These are phyloP conservation scores for Clytia hemisphaerica DNA, from an alignment of 30 jellyfish, hydroid and myxozoan genomes.

Conservation along the genomic window DNA sequence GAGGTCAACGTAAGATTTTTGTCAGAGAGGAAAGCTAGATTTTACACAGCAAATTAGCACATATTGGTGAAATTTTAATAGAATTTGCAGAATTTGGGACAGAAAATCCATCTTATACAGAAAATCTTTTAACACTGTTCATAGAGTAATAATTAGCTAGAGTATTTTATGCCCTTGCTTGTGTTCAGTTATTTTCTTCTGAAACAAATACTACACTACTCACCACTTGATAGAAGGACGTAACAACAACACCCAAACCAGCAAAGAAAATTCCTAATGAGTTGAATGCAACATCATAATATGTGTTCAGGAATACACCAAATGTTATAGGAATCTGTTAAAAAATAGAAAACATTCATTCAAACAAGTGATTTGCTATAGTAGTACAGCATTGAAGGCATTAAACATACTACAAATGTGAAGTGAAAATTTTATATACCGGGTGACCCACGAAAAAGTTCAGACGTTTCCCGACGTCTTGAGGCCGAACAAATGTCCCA, in stretches of 20 bases:
- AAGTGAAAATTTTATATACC: no score
- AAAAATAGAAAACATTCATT: no score
- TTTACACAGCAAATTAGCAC: neutral
- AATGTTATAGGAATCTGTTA: conserved; percentile 84
- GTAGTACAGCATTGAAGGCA: no score
- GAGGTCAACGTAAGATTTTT: neutral
- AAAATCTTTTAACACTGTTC: neutral
- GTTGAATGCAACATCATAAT: conserved; percentile 80
- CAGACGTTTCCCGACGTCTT: no score
- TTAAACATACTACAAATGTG: no score
- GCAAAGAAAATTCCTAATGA: conserved; percentile 72
- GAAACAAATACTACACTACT: neutral
- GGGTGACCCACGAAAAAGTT: no score
- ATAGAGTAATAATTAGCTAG: neutral
- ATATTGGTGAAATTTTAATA: neutral
- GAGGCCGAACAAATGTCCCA: no score
- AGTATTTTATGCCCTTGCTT: neutral
- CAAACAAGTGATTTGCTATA: no score
- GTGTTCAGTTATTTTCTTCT: neutral
- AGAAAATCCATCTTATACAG: neutral
- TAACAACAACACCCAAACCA: conserved; percentile 80
- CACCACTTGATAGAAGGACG: conserved; percentile 95
- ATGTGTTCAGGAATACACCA: conserved; percentile 88
- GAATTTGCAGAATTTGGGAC: neutral
- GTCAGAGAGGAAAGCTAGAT: neutral